phyloP scores from a whole-genome alignment of 2,888 invertebrate species.

The Eupithecia inturbata region DNA sequence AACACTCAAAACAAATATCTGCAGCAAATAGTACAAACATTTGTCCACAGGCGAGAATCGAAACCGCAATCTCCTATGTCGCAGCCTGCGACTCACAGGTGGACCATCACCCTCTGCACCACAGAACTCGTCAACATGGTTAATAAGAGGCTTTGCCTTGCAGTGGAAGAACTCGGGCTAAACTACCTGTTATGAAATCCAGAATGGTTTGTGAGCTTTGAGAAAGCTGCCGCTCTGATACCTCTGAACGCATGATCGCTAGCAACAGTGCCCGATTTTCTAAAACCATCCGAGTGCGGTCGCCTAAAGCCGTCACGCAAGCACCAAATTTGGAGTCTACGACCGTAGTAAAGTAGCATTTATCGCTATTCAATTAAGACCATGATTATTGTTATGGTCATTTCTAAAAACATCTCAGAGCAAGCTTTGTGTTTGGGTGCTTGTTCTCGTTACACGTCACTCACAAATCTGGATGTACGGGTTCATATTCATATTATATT shows the following conservation, averaged over 20 bases:
- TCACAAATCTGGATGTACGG: too few relatives aligned
- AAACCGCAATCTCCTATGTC: not conserved
- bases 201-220: not conserved
- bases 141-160: not conserved
- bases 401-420: too few relatives aligned
- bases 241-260: conserved; percentile 40
- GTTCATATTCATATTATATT: too few relatives aligned
- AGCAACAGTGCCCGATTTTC: conserved; percentile 37
- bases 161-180: not conserved
- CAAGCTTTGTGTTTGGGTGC: too few relatives aligned
- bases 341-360: conserved; percentile 34
- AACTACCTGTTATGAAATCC: not conserved
- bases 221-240: conserved; percentile 34
- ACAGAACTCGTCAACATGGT: not conserved
- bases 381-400: not conserved
- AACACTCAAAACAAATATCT: not conserved
- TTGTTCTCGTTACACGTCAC: too few relatives aligned
- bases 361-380: not conserved
- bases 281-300: conserved; percentile 41
- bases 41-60: not conserved
- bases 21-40: not conserved
- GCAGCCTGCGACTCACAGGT: not conserved
- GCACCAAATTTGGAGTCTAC: conserved; percentile 39
- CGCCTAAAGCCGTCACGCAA: conserved; percentile 39
- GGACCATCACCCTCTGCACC: too few relatives aligned